Conservation (phyloP, 2,113 vertebrate genomes). For the Microcebus jonahi region DNA sequence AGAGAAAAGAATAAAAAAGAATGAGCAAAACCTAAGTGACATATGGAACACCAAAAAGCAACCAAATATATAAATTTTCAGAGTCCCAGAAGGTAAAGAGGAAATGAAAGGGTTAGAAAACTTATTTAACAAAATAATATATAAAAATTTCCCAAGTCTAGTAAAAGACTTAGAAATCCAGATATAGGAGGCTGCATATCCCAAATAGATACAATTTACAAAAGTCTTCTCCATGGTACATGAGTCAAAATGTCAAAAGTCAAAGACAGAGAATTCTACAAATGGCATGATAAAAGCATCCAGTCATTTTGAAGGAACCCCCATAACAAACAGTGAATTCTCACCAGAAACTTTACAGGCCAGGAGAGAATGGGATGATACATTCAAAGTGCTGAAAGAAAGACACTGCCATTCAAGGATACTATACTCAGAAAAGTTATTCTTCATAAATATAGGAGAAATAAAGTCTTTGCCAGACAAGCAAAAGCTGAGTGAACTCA, state of each 20-base stretch:
- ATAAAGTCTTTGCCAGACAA: neutral
- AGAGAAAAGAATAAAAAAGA: neutral
- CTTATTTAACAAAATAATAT: neutral
- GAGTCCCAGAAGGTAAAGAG: neutral
- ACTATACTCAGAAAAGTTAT: neutral
- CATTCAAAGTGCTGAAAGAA: neutral
- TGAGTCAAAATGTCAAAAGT: too few relatives aligned
- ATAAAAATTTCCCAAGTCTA: neutral
- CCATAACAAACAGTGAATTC: too few relatives aligned
- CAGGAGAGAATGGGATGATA: neutral
- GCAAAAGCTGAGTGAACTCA: neutral
- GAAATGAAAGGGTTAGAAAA: neutral
- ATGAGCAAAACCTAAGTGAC: neutral
- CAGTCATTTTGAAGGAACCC: too few relatives aligned
- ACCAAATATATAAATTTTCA: neutral
- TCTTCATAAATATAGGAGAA: neutral
- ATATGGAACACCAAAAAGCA: neutral
- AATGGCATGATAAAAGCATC: too few relatives aligned
- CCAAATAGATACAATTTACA: neutral
- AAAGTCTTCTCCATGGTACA: neutral
- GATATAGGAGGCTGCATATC: neutral
- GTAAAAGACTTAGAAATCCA: neutral
- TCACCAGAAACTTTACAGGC: too few relatives aligned
- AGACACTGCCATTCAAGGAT: neutral
- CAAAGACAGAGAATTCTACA: too few relatives aligned